Evolutionary conservation across 2,888 invertebrate species (phyloP), one percentile per base, ranked within the genome.

Genomic region (Eupelmus urozonus): DNA sequence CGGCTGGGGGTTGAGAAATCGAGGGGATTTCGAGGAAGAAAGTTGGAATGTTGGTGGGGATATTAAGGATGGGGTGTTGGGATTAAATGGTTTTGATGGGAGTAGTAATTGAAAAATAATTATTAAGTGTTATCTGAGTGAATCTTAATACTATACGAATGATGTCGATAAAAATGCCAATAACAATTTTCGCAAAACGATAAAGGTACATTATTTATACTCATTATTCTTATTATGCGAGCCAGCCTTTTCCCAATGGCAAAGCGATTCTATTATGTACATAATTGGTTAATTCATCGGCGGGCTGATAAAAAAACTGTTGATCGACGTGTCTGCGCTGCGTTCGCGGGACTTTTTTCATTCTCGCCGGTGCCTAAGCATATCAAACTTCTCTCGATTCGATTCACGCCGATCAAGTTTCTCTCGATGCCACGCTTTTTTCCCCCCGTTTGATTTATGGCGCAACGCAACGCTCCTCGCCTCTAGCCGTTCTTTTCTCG

Each of bases 371-470:
- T 66, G 71, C 59, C 71, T 60, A 51, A 59, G 76, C 59, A 51
- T n/a, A n/a, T 71, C 67, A 57, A 70, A 57, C 57, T 65, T 63
- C 25, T 63, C 25, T 40, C 42, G 66, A 77, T 71, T 77, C 76
- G 71, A 77, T 77, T 77, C 76, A 65, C 76, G 76, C 76, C 71
- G 71, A 71, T 71, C 71, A 53, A 71, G 76, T 77, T 77, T 66
- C 71, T 70, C 74, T 59, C 9, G 45, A 42, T 42, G 23, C 63
- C 69, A n/a, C n/a, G n/a, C n/a, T 70, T 83, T 86, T 87, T 86
- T 87, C 87, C 83, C 82, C 70, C 79, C 83, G 84, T 88, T 87
- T 88, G 88, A 88, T 88, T 88, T 86, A 88, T 84, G 84, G 82
- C 84, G 82, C 85, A 83, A 84, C 83, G 84, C 83, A 84, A 87